Percentiles rank a stretch among this genome's conserved stretches.
Evolutionary conservation across 2,888 invertebrate species (phyloP).

Genomic region (Ormyrus thymus): DNA sequence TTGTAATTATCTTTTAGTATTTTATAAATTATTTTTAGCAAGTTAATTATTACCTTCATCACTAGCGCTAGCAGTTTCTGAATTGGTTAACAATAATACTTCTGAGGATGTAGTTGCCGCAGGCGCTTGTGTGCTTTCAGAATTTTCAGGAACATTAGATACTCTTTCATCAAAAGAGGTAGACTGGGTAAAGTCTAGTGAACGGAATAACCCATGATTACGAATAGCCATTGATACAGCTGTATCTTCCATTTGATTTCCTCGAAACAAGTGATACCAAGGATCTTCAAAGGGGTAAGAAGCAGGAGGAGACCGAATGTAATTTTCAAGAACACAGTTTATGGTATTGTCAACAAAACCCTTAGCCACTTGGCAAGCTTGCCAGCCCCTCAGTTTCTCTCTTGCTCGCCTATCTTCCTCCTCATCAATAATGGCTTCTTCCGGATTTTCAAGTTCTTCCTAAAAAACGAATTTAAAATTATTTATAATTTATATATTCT

Average conservation of each 20-base stretch:
- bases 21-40: neutral
- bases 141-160: slow-evolving; percentile 47
- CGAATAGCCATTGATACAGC: slow-evolving; percentile 86
- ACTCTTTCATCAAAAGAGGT: slow-evolving; percentile 53
- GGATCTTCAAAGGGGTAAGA: slow-evolving; percentile 71
- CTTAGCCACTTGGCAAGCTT: slow-evolving; percentile 81
- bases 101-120: slow-evolving; percentile 56
- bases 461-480: slow-evolving; percentile 20
- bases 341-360: slow-evolving; percentile 83
- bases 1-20: slow-evolving; percentile 1
- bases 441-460: slow-evolving; percentile 30
- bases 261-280: slow-evolving; percentile 69
- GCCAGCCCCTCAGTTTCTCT: slow-evolving; percentile 78
- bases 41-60: slow-evolving; percentile 42
- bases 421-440: slow-evolving; percentile 52
- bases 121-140: slow-evolving; percentile 39
- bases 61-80: slow-evolving; percentile 47
- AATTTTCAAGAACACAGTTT: slow-evolving; percentile 82
- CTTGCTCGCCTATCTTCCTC: slow-evolving; percentile 64
- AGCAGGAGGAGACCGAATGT: slow-evolving; percentile 76
- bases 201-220: slow-evolving; percentile 79
- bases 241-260: slow-evolving; percentile 81
- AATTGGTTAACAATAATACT: slow-evolving; percentile 52
- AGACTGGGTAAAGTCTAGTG: slow-evolving; percentile 59
- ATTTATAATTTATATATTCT: slow-evolving; percentile 2